Evolutionary conservation across 2,797 vertebrate species (phyloP).

Genomic region (Mallotus villosus): DNA sequence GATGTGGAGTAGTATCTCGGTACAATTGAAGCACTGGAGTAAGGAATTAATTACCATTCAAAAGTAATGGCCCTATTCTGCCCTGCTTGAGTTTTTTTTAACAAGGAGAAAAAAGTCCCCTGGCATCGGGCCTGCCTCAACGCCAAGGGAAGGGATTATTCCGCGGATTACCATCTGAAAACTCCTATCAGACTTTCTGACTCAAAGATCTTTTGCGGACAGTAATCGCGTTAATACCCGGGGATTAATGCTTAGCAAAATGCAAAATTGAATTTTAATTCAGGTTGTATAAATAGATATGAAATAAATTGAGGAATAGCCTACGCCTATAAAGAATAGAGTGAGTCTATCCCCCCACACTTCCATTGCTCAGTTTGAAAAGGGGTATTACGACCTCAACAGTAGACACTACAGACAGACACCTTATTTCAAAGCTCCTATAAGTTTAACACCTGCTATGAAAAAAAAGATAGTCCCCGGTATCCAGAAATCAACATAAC

Average conservation of each 20-base stretch:
- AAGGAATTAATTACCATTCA: constrained; percentile 71
- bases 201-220: constrained; percentile 76
- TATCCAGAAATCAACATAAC: neutral
- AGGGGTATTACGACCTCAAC: constrained; percentile 24
- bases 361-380: constrained; percentile 29
- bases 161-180: constrained; percentile 87
- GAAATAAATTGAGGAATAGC: constrained; percentile 73
- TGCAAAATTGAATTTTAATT: constrained; percentile 76
- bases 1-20: constrained; percentile 50
- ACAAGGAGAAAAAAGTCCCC: constrained; percentile 62
- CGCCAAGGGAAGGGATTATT: constrained; percentile 80
- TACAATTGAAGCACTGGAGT: constrained; percentile 66
- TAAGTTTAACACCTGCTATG: constrained; percentile 84
- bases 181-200: constrained; percentile 82
- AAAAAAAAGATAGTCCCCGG: constrained; percentile 51
- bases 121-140: constrained; percentile 64
- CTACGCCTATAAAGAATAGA: constrained; percentile 34
- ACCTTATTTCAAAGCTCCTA: constrained; percentile 44
- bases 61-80: constrained; percentile 65
- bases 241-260: constrained; percentile 71
- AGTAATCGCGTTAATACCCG: constrained; percentile 80
- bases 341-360: constrained; percentile 37
- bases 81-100: constrained; percentile 56
- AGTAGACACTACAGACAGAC: constrained; percentile 13
- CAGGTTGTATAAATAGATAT: constrained; percentile 69